These are phyloP conservation scores for Bhutanitis thaidina DNA, from an alignment of 2,888 invertebrate species.

Conservation along the genomic window DNA sequence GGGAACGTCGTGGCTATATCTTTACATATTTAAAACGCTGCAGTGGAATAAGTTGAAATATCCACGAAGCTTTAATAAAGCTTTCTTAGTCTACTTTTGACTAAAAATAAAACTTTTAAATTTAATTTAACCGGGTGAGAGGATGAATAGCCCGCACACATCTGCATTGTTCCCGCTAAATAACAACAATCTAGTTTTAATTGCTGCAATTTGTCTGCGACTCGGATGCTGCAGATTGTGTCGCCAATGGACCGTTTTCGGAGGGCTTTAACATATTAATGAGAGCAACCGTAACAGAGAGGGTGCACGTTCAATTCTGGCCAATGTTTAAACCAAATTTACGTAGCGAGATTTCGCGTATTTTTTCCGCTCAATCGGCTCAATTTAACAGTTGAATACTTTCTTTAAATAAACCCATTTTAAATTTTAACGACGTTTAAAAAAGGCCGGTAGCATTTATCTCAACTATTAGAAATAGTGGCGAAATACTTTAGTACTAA, in stretches of 20 bases:
- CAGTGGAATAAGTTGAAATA: slow-evolving; percentile 35
- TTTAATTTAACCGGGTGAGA: slow-evolving; percentile 51
- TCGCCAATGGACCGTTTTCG: slow-evolving; percentile 34
- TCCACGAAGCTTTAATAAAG: background rate
- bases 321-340: slow-evolving; percentile 12
- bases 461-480: too few relatives aligned
- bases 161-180: slow-evolving; percentile 40
- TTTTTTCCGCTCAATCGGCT: background rate
- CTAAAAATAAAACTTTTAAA: slow-evolving; percentile 62
- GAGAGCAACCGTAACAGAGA: slow-evolving; percentile 28
- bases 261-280: slow-evolving; percentile 39
- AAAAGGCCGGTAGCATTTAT: too few relatives aligned
- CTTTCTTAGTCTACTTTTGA: slow-evolving; percentile 34
- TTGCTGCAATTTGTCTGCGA: slow-evolving; percentile 49
- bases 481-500: too few relatives aligned
- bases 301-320: slow-evolving; percentile 20
- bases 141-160: slow-evolving; percentile 45
- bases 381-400: slow-evolving; percentile 1
- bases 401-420: background rate
- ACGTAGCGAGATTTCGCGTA: slow-evolving; percentile 3
- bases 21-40: slow-evolving; percentile 46
- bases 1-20: slow-evolving; percentile 30
- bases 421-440: too few relatives aligned
- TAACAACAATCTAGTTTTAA: slow-evolving; percentile 60
- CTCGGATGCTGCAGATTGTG: slow-evolving; percentile 40